Base-by-base conservation (phyloP, 2,888 invertebrate species). In the Schizotus pectinicornis region DNA sequence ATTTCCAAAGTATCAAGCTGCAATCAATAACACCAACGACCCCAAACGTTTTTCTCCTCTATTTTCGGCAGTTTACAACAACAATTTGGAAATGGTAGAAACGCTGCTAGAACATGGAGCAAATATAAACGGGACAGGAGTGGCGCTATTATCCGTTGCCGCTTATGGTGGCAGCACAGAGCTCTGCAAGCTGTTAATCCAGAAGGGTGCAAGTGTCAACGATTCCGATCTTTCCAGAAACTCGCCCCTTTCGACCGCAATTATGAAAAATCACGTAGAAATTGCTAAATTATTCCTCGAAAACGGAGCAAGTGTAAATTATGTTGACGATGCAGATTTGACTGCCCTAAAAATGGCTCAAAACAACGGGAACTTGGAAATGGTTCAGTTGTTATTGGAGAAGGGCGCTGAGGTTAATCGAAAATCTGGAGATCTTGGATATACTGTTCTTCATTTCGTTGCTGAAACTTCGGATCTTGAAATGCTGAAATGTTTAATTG, bases 161-260 rank as follows among this genome's bases (percentile, higher is more conserved):
- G 33, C 13, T 6, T 8, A 13, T 34, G 5, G 7, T 32, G 33
- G 33, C 6, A 43, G 12, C 9, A 6, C 3, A 31, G 31, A 46
- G n/a, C 35, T 33, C 33, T 46, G 6, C 12, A 1, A 12, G 45
- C 34, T 34, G 34, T n/a, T n/a, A n/a, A n/a, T n/a, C n/a, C n/a
- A n/a, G n/a, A n/a, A n/a, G n/a, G n/a, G n/a, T n/a, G n/a, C 45
- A 46, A 35, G 35, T 8, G 34, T 46, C 7, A 46, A 46, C 13
- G 34, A 30, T 11, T 32, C 31, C 30, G n/a, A 6, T 32, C 1
- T 1, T n/a, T 6, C 11, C 7, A 35, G 45, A 33, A 46, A 34
- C 13, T 34, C 45, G 7, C 13, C 45, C 13, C 45, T 46, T 9
- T 14, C 22, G 9, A 33, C 14, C 12, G 9, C 45, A 33, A 12